Evolutionary conservation across 2,113 vertebrate species (phyloP).

Genomic region (Callocephalon fimbriatum): DNA sequence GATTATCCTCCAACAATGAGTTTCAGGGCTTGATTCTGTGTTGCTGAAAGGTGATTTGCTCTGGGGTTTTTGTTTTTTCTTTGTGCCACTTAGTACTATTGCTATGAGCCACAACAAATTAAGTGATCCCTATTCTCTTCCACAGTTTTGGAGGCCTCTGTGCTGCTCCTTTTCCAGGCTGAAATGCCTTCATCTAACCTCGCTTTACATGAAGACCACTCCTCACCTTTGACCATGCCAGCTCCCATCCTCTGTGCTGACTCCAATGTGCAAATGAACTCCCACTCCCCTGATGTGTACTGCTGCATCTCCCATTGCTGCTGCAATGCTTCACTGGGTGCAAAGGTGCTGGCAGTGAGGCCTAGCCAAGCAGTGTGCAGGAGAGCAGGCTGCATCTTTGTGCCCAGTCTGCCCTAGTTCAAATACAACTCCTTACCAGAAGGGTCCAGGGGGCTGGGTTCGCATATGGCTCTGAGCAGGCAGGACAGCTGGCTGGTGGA

Average conservation of each 20-base stretch:
- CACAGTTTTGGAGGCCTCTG: not conserved
- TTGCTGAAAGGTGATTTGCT: not conserved
- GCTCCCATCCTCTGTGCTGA: not conserved
- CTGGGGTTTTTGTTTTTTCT: not conserved
- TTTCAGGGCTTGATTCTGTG: not conserved
- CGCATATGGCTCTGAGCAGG: not conserved
- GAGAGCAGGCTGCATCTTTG: not conserved
- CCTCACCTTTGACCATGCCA: not conserved
- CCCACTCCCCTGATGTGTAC: accelerated
- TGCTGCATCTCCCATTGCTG: too few species aligned
- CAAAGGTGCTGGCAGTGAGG: accelerated
- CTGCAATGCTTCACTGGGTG: accelerated
- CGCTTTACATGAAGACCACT: not conserved
- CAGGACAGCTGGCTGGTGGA: not conserved
- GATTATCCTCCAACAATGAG: not conserved
- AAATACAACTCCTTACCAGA: not conserved
- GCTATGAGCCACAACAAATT: not conserved
- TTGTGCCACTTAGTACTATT: not conserved
- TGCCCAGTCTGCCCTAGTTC: not conserved
- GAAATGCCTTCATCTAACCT: not conserved
- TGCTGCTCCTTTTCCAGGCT: not conserved
- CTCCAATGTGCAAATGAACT: not conserved
- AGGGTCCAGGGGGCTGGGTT: not conserved
- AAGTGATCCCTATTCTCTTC: not conserved
- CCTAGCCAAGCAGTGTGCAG: accelerated